phyloP scores from a whole-genome alignment of 2,888 invertebrate species.

The Mamestra brassicae region DNA sequence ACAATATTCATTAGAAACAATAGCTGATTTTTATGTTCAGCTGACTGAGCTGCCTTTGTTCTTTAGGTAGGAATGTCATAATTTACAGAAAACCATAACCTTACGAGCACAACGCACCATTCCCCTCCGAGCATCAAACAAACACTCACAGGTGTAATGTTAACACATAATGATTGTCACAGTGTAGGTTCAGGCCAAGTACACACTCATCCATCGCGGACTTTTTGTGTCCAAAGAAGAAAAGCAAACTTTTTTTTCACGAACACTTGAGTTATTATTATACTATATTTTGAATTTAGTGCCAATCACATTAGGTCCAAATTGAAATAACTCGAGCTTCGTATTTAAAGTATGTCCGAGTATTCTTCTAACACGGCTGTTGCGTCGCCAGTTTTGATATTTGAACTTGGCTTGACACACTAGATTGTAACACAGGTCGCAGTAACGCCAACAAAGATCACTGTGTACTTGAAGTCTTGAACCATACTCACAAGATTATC shows the following conservation, averaged over 20 bases:
- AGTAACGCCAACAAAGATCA: neutral
- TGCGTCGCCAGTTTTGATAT: too few relatives aligned
- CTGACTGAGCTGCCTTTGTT: neutral
- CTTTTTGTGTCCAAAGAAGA: neutral
- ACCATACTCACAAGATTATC: constrained; percentile 13
- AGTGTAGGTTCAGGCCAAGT: constrained; percentile 4
- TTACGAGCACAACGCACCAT: constrained; percentile 31
- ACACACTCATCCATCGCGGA: constrained; percentile 14
- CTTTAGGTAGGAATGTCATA: neutral
- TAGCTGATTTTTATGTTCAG: neutral
- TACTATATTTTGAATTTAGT: constrained; percentile 18
- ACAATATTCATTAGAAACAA: neutral
- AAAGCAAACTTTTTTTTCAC: too few relatives aligned
- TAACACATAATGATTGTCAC: neutral
- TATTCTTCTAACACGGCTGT: too few relatives aligned
- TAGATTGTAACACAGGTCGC: too few relatives aligned
- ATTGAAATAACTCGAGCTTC: neutral
- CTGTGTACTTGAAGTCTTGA: constrained; percentile 16
- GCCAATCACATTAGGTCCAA: neutral
- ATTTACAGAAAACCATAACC: neutral
- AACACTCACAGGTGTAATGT: constrained; percentile 28
- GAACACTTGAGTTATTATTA: neutral
- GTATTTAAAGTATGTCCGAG: neutral
- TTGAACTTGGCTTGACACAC: too few relatives aligned
- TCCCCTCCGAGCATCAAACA: constrained; percentile 21